These are phyloP conservation scores for Trachelipus rathkii DNA, from an alignment of 1,140 invertebrate species.

Conservation along the genomic window DNA sequence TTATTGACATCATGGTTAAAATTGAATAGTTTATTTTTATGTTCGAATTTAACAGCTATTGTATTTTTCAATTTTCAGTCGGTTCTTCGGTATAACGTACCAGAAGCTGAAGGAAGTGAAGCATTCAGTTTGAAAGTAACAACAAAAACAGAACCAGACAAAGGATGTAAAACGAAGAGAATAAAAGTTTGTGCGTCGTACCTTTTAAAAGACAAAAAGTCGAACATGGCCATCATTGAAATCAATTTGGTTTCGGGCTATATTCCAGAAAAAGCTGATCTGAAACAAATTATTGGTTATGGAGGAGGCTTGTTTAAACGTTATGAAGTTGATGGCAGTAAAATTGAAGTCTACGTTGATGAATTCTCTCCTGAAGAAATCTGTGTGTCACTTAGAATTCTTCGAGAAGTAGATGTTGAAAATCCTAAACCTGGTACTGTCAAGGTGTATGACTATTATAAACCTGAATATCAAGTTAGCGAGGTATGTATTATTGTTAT, in stretches of 20 bases:
- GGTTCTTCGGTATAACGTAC: constrained; percentile 28
- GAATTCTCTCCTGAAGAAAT: constrained; percentile 48
- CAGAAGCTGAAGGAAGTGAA: constrained; percentile 5
- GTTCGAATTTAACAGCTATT: no score
- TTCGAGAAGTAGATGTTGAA: constrained; percentile 52
- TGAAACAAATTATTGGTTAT: constrained; percentile 39
- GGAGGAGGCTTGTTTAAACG: constrained; percentile 48
- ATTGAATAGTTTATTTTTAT: no score
- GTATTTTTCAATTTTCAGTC: not conserved
- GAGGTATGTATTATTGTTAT: constrained; percentile 23
- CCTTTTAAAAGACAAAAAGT: constrained; percentile 34
- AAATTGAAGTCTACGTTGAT: constrained; percentile 55
- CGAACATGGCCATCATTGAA: constrained; percentile 46
- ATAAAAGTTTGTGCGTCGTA: constrained; percentile 38
- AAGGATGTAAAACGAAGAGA: constrained; percentile 23
- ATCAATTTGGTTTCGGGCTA: constrained; percentile 44
- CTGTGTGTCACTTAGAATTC: constrained; percentile 53
- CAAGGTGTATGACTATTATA: constrained; percentile 67
- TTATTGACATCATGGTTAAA: no score
- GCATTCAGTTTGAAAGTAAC: constrained; percentile 7
- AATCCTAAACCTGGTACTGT: constrained; percentile 61
- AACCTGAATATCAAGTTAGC: constrained; percentile 51
- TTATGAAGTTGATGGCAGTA: constrained; percentile 51
- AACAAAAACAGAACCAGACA: constrained; percentile 16
- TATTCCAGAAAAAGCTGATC: constrained; percentile 33